Evolutionary conservation across 2,113 vertebrate species (phyloP), one percentile per base, ranked within the genome.

Genomic region (Argyrosomus japonicus): DNA sequence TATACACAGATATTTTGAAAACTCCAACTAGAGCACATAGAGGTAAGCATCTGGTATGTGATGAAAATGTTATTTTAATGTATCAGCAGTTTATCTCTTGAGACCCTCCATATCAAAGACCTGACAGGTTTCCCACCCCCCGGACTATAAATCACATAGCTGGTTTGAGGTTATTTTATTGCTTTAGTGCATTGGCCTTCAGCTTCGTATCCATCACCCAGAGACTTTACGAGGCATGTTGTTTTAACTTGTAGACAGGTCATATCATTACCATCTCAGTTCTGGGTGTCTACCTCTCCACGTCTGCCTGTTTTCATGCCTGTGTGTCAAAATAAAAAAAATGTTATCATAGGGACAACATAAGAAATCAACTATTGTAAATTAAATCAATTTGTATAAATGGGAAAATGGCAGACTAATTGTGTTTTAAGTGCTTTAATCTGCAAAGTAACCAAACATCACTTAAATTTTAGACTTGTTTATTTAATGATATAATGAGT

Each of bases 241-340:
- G 72, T 91, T 92, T 91, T 77, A 83, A 82, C 83, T 81, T 53
- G 36, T 50, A 53, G 53, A 65, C 70, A 57, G 58, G 58, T 85
- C 72, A 64, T 70, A 70, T 84, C 73, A 47, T 61, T 80, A 65
- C 67, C 58, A 14, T 84, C 76, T 83, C 54, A 1, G 78, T 81
- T 88, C 36, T 68, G 67, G 47, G 14, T 68, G 58, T 77, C 70
- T 53, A 43, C 50, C 36, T 75, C 68, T 60, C 67, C 68, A 5
- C 3, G 45, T 71, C 73, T 80, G 79, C 62, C 80, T 80, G 53
- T 81, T 73, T 79, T 86, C 79, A 79, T 56, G 23, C 75, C 58
- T 12, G 47, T 11, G 45, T 86, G 77, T 89, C 86, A 89, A 79
- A 80, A 71, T 79, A 53, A 14, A 75, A 64, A 62, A 68, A 53